These are phyloP conservation scores for Chlamydotis undulata DNA, from an alignment of 2,113 vertebrate genomes.

Conservation along the genomic window DNA sequence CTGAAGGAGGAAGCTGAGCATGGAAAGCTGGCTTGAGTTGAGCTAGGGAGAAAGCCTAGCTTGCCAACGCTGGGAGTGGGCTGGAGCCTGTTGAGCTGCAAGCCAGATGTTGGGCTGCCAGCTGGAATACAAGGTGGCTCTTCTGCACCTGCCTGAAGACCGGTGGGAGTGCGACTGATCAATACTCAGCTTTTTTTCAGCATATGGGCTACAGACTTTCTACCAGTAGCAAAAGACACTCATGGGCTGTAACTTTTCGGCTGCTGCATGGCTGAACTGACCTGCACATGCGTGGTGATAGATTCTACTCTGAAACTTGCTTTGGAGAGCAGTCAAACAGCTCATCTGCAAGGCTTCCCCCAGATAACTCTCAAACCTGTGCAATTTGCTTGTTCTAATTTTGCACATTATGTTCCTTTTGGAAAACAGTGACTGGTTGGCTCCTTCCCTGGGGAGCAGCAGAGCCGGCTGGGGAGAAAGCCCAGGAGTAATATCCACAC, in stretches of 20 bases:
- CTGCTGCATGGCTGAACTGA: background rate
- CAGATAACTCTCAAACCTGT: background rate
- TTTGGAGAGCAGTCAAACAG: background rate
- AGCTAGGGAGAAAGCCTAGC: background rate
- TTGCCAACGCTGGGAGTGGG: fast-evolving
- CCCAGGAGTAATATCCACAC: background rate
- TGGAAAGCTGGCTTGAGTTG: background rate
- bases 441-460: background rate
- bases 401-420: background rate
- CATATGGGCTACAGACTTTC: background rate
- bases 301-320: background rate
- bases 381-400: background rate
- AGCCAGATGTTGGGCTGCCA: background rate
- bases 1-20: background rate
- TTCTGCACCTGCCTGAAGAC: background rate
- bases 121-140: background rate
- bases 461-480: background rate
- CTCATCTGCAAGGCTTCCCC: background rate
- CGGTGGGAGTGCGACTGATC: background rate
- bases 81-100: background rate
- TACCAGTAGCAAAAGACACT: background rate
- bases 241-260: background rate
- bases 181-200: background rate
- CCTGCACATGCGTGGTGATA: background rate
- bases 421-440: background rate